Evolutionary conservation across 2,888 invertebrate genomes (phyloP).

Genomic region (Charanyca ferruginea): DNA sequence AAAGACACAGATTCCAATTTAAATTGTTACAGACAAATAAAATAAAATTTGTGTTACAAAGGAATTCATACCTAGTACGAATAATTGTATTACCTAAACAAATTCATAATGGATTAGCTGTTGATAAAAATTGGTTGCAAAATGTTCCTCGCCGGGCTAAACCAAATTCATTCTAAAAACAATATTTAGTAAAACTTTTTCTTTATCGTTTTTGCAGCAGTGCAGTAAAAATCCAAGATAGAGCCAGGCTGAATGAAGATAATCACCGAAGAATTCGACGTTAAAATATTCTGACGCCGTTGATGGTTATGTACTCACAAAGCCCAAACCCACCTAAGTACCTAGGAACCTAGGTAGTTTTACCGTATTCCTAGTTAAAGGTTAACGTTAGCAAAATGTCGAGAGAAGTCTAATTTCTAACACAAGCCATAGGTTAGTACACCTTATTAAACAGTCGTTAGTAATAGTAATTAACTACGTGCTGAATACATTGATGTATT

Average conservation of each 20-base stretch:
- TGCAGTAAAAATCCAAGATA: conserved; percentile 6
- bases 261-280: neutral
- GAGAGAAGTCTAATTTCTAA: conserved; percentile 2
- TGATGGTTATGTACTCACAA: neutral
- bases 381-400: conserved; percentile 4
- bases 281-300: neutral
- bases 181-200: conserved; percentile 10
- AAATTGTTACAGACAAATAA: conserved; percentile 25
- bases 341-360: neutral
- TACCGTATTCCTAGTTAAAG: neutral
- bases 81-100: conserved; percentile 26
- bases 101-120: conserved; percentile 37
- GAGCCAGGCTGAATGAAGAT: neutral
- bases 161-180: conserved; percentile 17
- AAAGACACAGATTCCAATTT: conserved; percentile 32
- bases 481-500: conserved; percentile 29
- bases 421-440: conserved; percentile 19
- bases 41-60: conserved; percentile 32
- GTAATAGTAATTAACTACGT: conserved; percentile 31
- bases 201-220: conserved; percentile 12
- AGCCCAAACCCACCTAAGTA: too few relatives aligned
- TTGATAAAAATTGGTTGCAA: conserved; percentile 28
- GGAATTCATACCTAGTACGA: conserved; percentile 38
- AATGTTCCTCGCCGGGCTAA: conserved; percentile 5
- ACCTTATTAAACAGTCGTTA: conserved; percentile 5